Evolutionary conservation across 2,888 invertebrate genomes (phyloP).

Genomic region (Trilocha varians): DNA sequence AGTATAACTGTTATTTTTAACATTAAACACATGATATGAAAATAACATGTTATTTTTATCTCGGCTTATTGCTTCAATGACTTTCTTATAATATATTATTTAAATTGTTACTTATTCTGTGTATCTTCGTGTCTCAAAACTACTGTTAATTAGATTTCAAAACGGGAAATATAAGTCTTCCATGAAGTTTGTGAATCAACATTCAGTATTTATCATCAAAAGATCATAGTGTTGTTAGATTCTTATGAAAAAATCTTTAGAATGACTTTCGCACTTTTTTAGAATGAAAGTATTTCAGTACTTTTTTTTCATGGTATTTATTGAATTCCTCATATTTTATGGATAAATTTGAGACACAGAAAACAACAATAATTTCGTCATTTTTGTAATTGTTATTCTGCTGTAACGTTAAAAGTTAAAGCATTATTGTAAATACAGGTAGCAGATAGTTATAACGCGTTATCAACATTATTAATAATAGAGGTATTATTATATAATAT

Average conservation of each 20-base stretch:
- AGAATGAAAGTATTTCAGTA: too few relatives aligned
- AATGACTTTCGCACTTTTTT: too few relatives aligned
- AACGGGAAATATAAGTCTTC: too few relatives aligned
- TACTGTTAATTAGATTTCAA: too few relatives aligned
- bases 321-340: neutral
- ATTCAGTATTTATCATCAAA: too few relatives aligned
- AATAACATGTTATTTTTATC: neutral
- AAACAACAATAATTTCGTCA: neutral
- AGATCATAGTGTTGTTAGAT: too few relatives aligned
- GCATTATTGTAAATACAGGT: constrained; percentile 51
- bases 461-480: constrained; percentile 65
- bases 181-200: too few relatives aligned
- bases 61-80: neutral
- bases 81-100: neutral
- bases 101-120: neutral
- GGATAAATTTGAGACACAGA: neutral
- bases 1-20: neutral
- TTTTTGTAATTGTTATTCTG: constrained; percentile 26
- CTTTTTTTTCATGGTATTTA: too few relatives aligned
- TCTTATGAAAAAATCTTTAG: too few relatives aligned
- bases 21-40: neutral
- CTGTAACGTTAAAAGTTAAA: constrained; percentile 41
- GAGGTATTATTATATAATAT: constrained; percentile 36
- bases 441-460: constrained; percentile 58
- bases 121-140: too few relatives aligned